These are phyloP conservation scores for Eristalis pertinax DNA, from an alignment of 2,888 invertebrate species.

Conservation along the genomic window DNA sequence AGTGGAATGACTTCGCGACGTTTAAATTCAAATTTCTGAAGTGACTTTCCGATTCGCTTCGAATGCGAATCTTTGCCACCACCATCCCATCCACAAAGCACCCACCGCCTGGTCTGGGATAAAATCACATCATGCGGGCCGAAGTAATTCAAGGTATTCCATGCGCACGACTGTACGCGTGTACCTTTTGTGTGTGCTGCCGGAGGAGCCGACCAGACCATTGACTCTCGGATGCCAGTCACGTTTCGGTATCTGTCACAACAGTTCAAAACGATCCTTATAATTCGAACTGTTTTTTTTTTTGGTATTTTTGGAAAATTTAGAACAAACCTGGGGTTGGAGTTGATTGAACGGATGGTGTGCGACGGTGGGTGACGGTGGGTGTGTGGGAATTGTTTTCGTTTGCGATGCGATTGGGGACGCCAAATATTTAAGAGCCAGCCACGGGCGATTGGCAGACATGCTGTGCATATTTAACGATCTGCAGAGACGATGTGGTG, in stretches of 20 bases:
- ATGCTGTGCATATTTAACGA: slow-evolving; percentile 29
- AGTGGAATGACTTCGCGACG: slow-evolving; percentile 53
- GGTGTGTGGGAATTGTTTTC: background rate
- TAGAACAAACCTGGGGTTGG: background rate
- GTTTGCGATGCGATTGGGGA: slow-evolving; percentile 1
- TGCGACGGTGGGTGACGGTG: background rate
- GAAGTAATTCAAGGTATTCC: slow-evolving; percentile 63
- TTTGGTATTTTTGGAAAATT: slow-evolving; percentile 45
- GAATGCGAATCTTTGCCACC: background rate
- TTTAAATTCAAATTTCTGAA: slow-evolving; percentile 61
- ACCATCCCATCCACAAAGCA: too few relatives aligned
- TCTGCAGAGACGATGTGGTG: background rate
- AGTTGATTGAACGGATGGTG: background rate
- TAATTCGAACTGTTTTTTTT: slow-evolving; percentile 42
- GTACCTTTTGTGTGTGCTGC: background rate
- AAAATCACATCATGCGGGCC: slow-evolving; percentile 56
- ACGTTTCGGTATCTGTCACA: slow-evolving; percentile 64
- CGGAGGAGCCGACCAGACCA: background rate
- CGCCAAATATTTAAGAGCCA: slow-evolving; percentile 40
- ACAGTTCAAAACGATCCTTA: slow-evolving; percentile 58
- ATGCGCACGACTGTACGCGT: slow-evolving; percentile 45
- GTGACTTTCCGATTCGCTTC: slow-evolving; percentile 45
- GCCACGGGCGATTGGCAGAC: slow-evolving; percentile 50
- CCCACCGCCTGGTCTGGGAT: background rate
- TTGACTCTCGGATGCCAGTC: slow-evolving; percentile 45